A percentile compares a stretch with the other conserved stretches of the same genome.
phyloP scores from a whole-genome alignment of 2,113 vertebrate genomes.

The Motacilla alba region DNA sequence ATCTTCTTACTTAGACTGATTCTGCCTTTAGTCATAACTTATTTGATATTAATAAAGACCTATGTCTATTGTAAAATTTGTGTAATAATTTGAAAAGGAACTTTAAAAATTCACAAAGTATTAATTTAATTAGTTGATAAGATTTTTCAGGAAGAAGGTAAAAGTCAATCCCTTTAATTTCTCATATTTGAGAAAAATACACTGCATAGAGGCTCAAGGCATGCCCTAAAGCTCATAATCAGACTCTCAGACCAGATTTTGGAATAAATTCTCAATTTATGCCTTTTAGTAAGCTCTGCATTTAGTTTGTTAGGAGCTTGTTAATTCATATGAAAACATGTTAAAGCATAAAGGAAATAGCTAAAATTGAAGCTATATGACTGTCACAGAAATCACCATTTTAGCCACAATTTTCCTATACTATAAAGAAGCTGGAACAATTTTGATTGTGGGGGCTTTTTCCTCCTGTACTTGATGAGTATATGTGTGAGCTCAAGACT shows the following conservation, averaged over 20 bases:
- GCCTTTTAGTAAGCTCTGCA: not conserved
- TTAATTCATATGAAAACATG: not conserved
- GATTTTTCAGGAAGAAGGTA: not conserved
- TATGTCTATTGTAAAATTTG: not conserved
- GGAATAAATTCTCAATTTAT: not conserved
- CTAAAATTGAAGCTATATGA: not conserved
- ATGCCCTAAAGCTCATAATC: not conserved
- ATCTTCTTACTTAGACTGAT: not conserved
- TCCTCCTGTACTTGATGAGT: not conserved
- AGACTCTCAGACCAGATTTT: not conserved
- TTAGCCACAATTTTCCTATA: not conserved
- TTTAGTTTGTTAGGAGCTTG: not conserved
- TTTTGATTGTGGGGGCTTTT: not conserved
- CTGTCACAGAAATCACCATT: not conserved
- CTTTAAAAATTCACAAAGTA: not conserved
- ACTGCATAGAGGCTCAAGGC: not conserved
- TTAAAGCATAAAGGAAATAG: not conserved
- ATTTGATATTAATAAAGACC: not conserved
- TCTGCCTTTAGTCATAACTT: not conserved
- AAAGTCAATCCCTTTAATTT: not conserved
- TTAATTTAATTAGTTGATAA: not conserved
- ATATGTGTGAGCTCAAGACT: not conserved
- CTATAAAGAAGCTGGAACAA: not conserved
- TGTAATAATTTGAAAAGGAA: not conserved
- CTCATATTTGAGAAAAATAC: not conserved